phyloP scores from a whole-genome alignment of 2,888 invertebrate species.

The Hoplodrina blanda region DNA sequence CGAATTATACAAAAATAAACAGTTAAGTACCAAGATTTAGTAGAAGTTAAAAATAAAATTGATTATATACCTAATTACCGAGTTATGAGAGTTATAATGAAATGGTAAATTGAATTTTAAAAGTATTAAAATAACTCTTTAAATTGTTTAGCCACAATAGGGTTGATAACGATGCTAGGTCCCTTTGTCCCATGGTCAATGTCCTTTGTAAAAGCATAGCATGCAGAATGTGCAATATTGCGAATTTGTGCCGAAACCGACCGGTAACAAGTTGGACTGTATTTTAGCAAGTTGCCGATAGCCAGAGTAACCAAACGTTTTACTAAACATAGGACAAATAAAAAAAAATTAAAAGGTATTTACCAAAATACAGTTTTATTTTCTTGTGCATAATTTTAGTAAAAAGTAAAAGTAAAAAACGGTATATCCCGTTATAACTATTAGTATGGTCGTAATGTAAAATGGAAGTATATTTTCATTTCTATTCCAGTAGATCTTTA shows the following conservation, averaged over 20 bases:
- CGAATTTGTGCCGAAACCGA: slow-evolving; percentile 85
- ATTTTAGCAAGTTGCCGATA: slow-evolving; percentile 88
- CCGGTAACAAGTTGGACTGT: slow-evolving; percentile 88
- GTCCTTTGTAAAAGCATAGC: slow-evolving; percentile 71
- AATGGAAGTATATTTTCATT: no score
- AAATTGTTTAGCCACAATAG: background rate
- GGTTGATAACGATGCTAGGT: background rate
- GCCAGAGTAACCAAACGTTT: slow-evolving; percentile 67
- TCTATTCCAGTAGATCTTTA: no score
- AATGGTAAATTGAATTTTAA: no score
- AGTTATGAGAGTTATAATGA: no score
- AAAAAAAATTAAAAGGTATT: background rate
- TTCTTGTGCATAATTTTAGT: no score
- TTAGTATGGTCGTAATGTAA: no score
- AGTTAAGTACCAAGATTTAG: slow-evolving; percentile 12
- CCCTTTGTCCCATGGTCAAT: background rate
- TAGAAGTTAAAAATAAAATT: slow-evolving; percentile 42
- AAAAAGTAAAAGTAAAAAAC: no score
- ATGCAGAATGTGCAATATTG: slow-evolving; percentile 78
- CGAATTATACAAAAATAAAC: background rate
- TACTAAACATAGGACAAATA: background rate
- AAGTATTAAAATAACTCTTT: no score
- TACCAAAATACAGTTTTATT: background rate
- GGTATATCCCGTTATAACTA: no score
- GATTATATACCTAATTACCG: no score